Evolutionary conservation across 2,888 invertebrate genomes (phyloP), one percentile per base, ranked within the genome.

Genomic region (Coecobrya sp.): DNA sequence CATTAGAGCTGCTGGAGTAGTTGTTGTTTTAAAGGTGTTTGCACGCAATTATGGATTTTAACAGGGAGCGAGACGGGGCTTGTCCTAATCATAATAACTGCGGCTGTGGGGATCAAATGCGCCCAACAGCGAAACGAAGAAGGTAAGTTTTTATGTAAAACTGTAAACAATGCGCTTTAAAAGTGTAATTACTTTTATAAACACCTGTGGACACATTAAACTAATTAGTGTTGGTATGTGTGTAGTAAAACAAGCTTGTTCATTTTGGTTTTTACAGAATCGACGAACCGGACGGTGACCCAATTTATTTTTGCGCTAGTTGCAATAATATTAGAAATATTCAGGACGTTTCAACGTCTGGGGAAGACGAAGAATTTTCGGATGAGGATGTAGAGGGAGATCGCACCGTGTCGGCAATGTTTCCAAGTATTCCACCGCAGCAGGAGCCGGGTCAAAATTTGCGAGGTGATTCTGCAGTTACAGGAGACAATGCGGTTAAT

Each of bases 361-460:
- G 70, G 1, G 87, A 76, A 59, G 86, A 76, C 8, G 87, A 73
- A 76, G 87, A 87, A 49, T 70, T 70, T 70, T 52, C 65, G 2
- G 84, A 84, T 42, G 65, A 84, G 16, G 55, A 55, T 22, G 4
- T 19, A 7, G 76, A 49, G 0, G 52, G 0, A 13, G 27, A 27
- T 2, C 13, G 10, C 7, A n/a, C 52, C 13, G 36, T 11, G 7
- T 1, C 8, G 0, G 81, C n/a, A 13, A n/a, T 25, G 55, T 81
- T 81, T 81, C n/a, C 13, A 16, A 25, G 22, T 11, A 27, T 0
- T 49, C n/a, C 13, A 25, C 16, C 3, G 1, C 10, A 13, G 2
- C 52, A 27, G 13, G 52, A 76, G 19, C 36, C 25, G 7, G 27
- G n/a, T 16, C 30, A 8, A 27, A 4, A 25, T n/a, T 25, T 22